A percentile compares a stretch with the other conserved stretches of the same genome.
Conservation (phyloP, 2,888 invertebrate species). For the Lymantria dispar region DNA sequence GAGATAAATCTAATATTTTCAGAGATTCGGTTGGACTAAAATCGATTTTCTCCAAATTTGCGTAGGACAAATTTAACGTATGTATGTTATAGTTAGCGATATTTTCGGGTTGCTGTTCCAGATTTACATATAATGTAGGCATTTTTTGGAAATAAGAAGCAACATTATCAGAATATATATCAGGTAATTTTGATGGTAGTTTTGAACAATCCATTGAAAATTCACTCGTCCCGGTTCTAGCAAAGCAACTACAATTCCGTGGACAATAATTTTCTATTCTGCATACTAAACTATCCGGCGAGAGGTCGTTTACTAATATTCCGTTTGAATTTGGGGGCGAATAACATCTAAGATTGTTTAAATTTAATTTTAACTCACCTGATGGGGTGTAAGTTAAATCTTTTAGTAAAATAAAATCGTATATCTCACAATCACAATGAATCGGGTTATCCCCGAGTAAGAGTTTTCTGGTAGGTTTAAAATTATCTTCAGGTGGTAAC, state of each 20-base stretch:
- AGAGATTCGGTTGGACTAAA: slow-evolving; percentile 10
- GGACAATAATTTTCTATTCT: not conserved
- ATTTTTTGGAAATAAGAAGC: slow-evolving; percentile 1
- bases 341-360: slow-evolving; percentile 10
- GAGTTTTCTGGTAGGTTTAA: slow-evolving; percentile 13
- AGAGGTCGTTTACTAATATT: not conserved
- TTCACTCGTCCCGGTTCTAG: not conserved
- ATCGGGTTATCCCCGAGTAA: slow-evolving; percentile 44
- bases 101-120: not conserved
- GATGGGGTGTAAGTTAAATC: not conserved
- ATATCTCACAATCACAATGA: slow-evolving; percentile 43
- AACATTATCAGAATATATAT: not conserved
- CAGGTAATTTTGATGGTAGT: slow-evolving; percentile 3
- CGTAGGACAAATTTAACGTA: slow-evolving; percentile 11
- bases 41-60: slow-evolving; percentile 4
- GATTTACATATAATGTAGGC: not conserved
- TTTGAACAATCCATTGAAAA: slow-evolving; percentile 6
- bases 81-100: not conserved
- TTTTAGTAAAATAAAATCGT: slow-evolving; percentile 15
- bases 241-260: slow-evolving; percentile 2
- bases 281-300: slow-evolving; percentile 4
- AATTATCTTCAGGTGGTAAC: not conserved
- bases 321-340: slow-evolving; percentile 9
- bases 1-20: slow-evolving; percentile 14
- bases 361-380: slow-evolving; percentile 2